These are phyloP conservation scores for Gyps fulvus DNA, from an alignment of 2,113 vertebrate species.

Conservation along the genomic window DNA sequence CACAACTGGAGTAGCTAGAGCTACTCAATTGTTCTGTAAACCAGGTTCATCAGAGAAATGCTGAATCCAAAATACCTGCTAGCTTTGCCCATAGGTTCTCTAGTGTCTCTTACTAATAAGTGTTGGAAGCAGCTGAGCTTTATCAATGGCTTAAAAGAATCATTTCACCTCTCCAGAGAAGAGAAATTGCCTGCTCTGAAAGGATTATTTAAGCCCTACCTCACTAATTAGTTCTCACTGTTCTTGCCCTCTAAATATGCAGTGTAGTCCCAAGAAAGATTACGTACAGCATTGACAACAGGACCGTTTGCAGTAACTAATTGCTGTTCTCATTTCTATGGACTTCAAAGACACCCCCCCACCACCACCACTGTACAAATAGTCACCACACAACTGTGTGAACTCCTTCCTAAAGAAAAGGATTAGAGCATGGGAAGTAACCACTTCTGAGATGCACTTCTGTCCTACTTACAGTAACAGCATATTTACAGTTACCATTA, in stretches of 20 bases:
- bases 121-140: not conserved
- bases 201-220: not conserved
- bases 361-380: not conserved
- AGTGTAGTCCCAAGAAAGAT: not conserved
- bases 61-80: not conserved
- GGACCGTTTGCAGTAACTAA: conserved; percentile 16
- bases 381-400: not conserved
- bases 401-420: not conserved
- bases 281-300: not conserved
- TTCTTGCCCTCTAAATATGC: not conserved
- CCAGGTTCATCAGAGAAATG: not conserved
- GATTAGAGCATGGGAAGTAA: not conserved
- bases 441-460: not conserved
- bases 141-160: not conserved
- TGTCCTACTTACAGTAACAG: not conserved
- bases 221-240: conserved; percentile 6
- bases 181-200: not conserved
- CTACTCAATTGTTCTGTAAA: not conserved
- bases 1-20: not conserved
- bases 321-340: not conserved
- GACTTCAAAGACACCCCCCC: conserved; percentile 21
- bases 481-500: not conserved
- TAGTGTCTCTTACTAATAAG: not conserved
- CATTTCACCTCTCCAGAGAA: not conserved
- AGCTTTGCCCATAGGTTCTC: not conserved